phyloP scores from a whole-genome alignment of 2,797 vertebrate genomes.

The Aphelocoma californica region DNA sequence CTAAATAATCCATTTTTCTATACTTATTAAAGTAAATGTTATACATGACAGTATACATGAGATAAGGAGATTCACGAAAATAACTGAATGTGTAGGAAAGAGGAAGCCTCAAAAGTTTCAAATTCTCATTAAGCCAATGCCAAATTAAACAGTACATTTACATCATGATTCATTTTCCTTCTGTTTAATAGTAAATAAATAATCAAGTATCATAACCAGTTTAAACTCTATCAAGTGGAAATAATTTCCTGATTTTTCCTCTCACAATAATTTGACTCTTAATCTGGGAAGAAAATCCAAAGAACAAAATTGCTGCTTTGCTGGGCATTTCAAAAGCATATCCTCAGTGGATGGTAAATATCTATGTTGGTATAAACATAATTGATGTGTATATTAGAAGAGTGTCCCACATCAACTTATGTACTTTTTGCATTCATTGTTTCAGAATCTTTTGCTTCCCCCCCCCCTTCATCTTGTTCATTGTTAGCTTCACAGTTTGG shows the following conservation, averaged over 20 bases:
- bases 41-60: not conserved
- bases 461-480: not conserved
- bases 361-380: not conserved
- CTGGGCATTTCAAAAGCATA: not conserved
- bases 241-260: not conserved
- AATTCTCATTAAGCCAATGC: not conserved
- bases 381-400: not conserved
- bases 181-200: not conserved
- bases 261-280: not conserved
- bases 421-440: not conserved
- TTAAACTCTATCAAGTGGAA: not conserved
- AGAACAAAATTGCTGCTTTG: not conserved
- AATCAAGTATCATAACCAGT: not conserved
- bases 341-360: not conserved
- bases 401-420: rapidly evolving
- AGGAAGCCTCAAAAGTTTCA: not conserved
- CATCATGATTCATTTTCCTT: not conserved
- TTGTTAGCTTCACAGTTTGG: not conserved
- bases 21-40: conserved; percentile 23
- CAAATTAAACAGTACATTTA: not conserved
- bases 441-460: not conserved
- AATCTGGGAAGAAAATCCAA: not conserved
- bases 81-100: not conserved
- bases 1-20: not conserved
- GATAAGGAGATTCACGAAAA: conserved; percentile 35